These are phyloP conservation scores for Listrodromus nycthemerus DNA, from an alignment of 2,888 invertebrate genomes.

Conservation along the genomic window DNA sequence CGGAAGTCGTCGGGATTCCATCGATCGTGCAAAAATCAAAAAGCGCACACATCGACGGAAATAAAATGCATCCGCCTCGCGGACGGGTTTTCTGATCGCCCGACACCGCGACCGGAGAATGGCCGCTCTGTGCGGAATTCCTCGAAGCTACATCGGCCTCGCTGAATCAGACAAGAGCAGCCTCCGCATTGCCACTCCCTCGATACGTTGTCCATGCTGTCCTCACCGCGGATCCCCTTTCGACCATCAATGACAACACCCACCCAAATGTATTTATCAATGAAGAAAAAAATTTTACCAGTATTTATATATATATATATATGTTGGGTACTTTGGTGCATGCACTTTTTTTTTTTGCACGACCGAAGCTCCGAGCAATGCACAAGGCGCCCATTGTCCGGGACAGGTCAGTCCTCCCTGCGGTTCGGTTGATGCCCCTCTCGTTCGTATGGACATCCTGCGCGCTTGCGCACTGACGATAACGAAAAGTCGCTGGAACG, in stretches of 20 bases:
- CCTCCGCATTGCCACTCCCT: conserved; percentile 58
- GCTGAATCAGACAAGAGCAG: conserved; percentile 51
- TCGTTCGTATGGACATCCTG: background rate
- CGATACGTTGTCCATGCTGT: conserved; percentile 14
- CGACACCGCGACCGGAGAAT: background rate
- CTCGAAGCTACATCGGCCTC: conserved; percentile 42
- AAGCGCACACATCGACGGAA: background rate
- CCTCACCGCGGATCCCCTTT: background rate
- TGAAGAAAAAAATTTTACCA: too few species aligned
- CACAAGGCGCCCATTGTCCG: conserved; percentile 44
- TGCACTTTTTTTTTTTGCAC: background rate
- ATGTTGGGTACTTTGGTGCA: background rate
- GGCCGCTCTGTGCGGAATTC: conserved; percentile 4
- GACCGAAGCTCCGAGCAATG: conserved; percentile 9
- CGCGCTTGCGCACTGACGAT: background rate
- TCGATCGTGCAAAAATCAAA: background rate
- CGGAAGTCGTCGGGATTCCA: background rate
- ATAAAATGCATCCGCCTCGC: background rate
- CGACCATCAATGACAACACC: background rate
- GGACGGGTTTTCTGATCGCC: background rate
- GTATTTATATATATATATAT: too few species aligned
- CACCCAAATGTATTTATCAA: background rate
- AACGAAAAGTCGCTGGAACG: too few species aligned
- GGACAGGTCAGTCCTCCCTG: conserved; percentile 53
- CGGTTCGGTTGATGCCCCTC: conserved; percentile 1